Evolutionary conservation across 2,113 vertebrate species (phyloP).

Genomic region (Gnathonemus longibarbis): DNA sequence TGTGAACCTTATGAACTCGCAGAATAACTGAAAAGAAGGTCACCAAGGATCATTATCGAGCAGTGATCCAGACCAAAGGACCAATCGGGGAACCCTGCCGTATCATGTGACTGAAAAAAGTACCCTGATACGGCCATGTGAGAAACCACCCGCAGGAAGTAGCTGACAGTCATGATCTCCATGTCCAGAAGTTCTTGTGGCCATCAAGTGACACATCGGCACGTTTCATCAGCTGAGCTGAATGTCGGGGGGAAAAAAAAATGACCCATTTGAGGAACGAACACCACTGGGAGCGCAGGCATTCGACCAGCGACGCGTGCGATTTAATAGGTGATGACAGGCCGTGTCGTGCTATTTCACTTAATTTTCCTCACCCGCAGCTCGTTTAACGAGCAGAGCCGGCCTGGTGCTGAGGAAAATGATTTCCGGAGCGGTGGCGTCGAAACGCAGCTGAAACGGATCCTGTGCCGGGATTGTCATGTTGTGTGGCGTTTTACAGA

Average conservation of each 20-base stretch:
- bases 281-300: slow-evolving; percentile 55
- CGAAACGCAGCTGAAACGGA: slow-evolving; percentile 42
- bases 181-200: slow-evolving; percentile 7
- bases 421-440: slow-evolving; percentile 41
- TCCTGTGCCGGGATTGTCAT: slow-evolving; percentile 51
- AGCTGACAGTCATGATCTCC: neutral
- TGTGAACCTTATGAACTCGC: neutral
- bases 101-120: neutral
- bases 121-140: neutral
- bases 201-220: slow-evolving; percentile 53
- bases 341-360: slow-evolving; percentile 58
- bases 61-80: neutral
- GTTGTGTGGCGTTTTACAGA: slow-evolving; percentile 48
- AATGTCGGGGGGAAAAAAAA: slow-evolving; percentile 60
- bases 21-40: neutral
- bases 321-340: slow-evolving; percentile 62
- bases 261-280: slow-evolving; percentile 54
- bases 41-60: neutral
- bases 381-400: slow-evolving; percentile 47
- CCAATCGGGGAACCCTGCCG: neutral
- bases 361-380: slow-evolving; percentile 59
- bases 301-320: slow-evolving; percentile 41
- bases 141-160: neutral
- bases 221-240: slow-evolving; percentile 43
- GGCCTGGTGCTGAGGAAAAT: slow-evolving; percentile 28